Evolutionary conservation across 2,113 vertebrate species (phyloP), one percentile per base, ranked within the genome.

Genomic region (Gasterosteus aculeatus): DNA sequence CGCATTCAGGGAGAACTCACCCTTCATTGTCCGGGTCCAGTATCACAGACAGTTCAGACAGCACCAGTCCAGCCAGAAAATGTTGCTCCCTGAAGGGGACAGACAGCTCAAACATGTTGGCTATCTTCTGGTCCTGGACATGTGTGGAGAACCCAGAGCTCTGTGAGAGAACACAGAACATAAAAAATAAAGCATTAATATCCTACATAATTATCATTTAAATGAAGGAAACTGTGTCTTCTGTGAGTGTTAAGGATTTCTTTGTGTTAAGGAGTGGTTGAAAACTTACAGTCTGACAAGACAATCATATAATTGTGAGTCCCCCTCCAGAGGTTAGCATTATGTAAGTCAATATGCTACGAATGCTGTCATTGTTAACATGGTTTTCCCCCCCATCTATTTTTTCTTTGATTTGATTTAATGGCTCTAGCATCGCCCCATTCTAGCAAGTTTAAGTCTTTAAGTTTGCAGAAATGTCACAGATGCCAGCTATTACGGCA

Each of bases 41-140:
- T 90, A 98, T 98, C 57, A 99, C 94, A 59, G 98, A 96, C 72
- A 99, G 92, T 46, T 99, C 95, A 39, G 97, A 96, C 64, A 99
- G 90, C n/a, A 97, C 96, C 5, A 99, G 96, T 58, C 97, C 98
- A 0, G 97, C 97, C 88, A 99, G 90, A 78, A 95, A 99, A 90
- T 99, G 98, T 75, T 99, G 98, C 59, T 99, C 98, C 87, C 98
- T 96, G 92, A 99, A 99, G 69, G 97, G 97, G 77, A 98, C 94
- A 0, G 98, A 99, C 83, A 99, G 86, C 84, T 99, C 98, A 93
- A 99, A 99, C 98, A 99, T 99, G 74, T 99, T 99, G 82, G 98
- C 98, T 70, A 96, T 99, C 94, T 98, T 99, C 90, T 99, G 98
- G 91, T 99, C 98, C 90, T 99, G 98, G 47, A 98, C 95, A 1